Conservation (phyloP, 2,888 invertebrate genomes). For the Nymphalis c-album region DNA sequence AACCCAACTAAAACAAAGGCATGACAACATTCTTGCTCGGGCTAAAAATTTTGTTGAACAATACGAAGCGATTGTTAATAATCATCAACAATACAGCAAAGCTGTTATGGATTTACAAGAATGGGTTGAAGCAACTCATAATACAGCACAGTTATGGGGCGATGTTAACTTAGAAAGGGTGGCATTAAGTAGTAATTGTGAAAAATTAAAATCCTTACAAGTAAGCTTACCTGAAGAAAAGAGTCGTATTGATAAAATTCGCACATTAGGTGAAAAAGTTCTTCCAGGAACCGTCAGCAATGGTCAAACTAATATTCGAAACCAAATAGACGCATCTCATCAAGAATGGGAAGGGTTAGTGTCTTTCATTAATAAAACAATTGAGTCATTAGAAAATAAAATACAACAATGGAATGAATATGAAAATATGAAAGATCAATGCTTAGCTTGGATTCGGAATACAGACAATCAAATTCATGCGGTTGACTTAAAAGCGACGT, state of each 20-base stretch:
- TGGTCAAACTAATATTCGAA: conserved; percentile 92
- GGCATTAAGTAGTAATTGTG: conserved; percentile 91
- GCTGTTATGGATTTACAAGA: conserved; percentile 92
- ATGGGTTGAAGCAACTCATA: conserved; percentile 92
- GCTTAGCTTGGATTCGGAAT: conserved; percentile 92
- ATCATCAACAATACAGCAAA: conserved; percentile 93
- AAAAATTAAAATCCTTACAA: conserved; percentile 90
- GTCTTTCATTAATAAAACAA: conserved; percentile 88
- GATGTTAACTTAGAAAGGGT: conserved; percentile 92
- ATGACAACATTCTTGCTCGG: conserved; percentile 85
- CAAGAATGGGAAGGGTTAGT: conserved; percentile 94
- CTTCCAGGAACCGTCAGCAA: conserved; percentile 91
- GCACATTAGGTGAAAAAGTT: conserved; percentile 93
- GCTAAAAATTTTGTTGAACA: conserved; percentile 89
- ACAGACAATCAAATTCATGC: conserved; percentile 93
- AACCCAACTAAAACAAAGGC: conserved; percentile 85
- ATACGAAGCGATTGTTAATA: conserved; percentile 93
- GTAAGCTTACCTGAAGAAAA: conserved; percentile 92
- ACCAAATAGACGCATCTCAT: conserved; percentile 92
- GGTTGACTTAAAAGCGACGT: conserved; percentile 90
- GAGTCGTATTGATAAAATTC: conserved; percentile 89
- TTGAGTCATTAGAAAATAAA: conserved; percentile 90
- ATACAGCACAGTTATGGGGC: conserved; percentile 90
- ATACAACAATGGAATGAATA: conserved; percentile 96
- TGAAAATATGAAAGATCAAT: conserved; percentile 91